phyloP scores from a whole-genome alignment of 1,140 invertebrate genomes.

The Lutraria rhynchaena region DNA sequence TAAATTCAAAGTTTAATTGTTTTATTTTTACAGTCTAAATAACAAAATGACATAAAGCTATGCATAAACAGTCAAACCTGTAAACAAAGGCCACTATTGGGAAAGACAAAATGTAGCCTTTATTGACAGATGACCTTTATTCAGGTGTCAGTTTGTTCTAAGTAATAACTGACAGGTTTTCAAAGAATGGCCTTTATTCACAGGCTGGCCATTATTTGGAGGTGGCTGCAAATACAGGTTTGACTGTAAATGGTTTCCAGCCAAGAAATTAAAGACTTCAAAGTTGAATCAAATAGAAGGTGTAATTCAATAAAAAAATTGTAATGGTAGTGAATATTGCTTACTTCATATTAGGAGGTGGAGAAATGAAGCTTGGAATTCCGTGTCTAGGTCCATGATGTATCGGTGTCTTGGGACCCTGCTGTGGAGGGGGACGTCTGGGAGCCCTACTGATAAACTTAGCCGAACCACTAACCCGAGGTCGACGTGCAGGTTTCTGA shows the following conservation, averaged over 20 bases:
- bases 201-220: too few relatives aligned
- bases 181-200: too few relatives aligned
- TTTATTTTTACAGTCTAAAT: too few relatives aligned
- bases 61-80: neutral
- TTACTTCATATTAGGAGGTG: neutral
- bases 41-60: too few relatives aligned
- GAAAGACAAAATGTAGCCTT: too few relatives aligned
- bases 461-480: constrained; percentile 6
- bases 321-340: too few relatives aligned
- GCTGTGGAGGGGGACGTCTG: neutral
- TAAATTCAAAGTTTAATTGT: too few relatives aligned
- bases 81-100: too few relatives aligned
- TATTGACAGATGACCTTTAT: too few relatives aligned
- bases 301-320: neutral
- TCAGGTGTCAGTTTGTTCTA: too few relatives aligned
- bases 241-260: neutral
- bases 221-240: too few relatives aligned
- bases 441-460: neutral
- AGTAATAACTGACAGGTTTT: too few relatives aligned
- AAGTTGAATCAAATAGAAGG: neutral
- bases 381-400: constrained; percentile 5
- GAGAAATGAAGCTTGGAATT: constrained; percentile 43
- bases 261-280: neutral
- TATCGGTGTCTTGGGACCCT: constrained; percentile 4
- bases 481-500: constrained; percentile 34